Evolutionary conservation across 2,888 invertebrate genomes (phyloP).

Genomic region (Drymonia ruficornis): DNA sequence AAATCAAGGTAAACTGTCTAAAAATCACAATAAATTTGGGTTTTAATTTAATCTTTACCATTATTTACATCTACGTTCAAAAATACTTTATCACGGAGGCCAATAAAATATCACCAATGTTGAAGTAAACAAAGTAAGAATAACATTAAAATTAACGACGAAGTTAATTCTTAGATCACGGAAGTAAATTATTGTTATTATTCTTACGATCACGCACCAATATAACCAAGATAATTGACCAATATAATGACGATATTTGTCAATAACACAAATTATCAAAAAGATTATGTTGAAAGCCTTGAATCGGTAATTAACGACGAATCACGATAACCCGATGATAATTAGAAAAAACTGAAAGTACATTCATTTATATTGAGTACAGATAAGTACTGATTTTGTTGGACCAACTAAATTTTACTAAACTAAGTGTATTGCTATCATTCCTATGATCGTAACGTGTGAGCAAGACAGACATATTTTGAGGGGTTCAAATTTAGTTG

Average conservation of each 20-base stretch:
- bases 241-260: slow-evolving; percentile 35
- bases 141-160: not conserved
- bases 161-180: slow-evolving; percentile 14
- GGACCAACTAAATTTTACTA: no score
- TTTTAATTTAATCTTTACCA: no score
- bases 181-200: slow-evolving; percentile 17
- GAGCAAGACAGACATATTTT: no score
- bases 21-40: no score
- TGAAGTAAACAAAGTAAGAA: no score
- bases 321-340: slow-evolving; percentile 31
- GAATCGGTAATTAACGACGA: slow-evolving; percentile 40
- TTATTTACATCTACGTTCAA: no score
- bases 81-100: not conserved
- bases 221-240: slow-evolving; percentile 23
- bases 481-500: no score
- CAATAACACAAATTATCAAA: slow-evolving; percentile 45
- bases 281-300: slow-evolving; percentile 42
- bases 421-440: no score
- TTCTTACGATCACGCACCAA: slow-evolving; percentile 23
- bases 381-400: no score
- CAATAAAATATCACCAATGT: no score
- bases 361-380: not conserved
- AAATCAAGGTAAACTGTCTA: no score
- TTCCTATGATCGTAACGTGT: no score
- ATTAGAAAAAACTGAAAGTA: slow-evolving; percentile 27